Conservation (phyloP, 2,888 invertebrate species). For the Lathronympha strigana region DNA sequence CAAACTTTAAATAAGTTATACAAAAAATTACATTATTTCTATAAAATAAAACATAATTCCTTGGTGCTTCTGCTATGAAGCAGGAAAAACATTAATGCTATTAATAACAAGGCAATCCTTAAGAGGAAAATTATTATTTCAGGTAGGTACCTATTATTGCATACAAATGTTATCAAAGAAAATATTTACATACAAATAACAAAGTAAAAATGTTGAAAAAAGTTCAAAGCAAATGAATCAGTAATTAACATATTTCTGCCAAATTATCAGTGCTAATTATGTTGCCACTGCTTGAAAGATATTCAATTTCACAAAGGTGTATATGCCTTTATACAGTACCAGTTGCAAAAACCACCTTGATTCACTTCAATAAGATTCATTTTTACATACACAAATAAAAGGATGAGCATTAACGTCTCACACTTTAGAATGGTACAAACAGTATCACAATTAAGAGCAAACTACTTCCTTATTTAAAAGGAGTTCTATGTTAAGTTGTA, state of each 20-base stretch:
- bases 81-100: no score
- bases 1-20: no score
- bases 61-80: no score
- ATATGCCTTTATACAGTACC: background rate
- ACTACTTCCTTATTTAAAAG: background rate
- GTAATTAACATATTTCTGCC: constrained; percentile 10
- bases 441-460: background rate
- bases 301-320: background rate
- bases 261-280: constrained; percentile 20
- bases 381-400: background rate
- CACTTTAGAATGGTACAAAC: background rate
- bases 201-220: background rate
- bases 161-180: no score
- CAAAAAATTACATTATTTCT: no score
- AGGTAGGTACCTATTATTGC: no score
- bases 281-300: background rate
- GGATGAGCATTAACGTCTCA: background rate
- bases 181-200: background rate
- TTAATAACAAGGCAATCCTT: no score
- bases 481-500: background rate
- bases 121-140: no score
- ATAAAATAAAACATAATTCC: no score
- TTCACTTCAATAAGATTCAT: background rate
- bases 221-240: constrained; percentile 9
- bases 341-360: background rate